phyloP scores from a whole-genome alignment of 2,113 vertebrate species.

The Meleagris gallopavo region DNA sequence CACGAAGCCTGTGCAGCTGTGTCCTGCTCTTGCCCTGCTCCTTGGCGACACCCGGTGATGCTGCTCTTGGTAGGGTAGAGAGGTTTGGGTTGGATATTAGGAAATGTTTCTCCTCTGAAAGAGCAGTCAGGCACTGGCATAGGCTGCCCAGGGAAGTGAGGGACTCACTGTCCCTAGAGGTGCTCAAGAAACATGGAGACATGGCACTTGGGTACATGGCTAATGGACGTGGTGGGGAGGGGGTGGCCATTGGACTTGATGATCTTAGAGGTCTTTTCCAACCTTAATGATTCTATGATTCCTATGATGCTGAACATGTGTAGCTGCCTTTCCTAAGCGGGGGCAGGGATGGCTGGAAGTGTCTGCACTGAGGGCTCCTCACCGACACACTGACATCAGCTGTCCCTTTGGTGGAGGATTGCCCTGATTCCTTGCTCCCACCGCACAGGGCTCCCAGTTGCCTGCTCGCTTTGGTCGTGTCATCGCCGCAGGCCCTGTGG shows the following conservation, averaged over 20 bases:
- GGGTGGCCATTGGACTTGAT: neutral
- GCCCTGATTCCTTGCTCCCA: neutral
- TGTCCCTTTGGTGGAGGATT: neutral
- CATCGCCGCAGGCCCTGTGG: neutral
- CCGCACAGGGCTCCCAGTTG: neutral
- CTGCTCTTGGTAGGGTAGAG: neutral
- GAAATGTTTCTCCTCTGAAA: neutral
- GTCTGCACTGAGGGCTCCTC: neutral
- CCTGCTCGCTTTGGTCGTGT: neutral
- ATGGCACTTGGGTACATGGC: neutral
- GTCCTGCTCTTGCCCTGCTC: neutral
- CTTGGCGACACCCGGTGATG: neutral
- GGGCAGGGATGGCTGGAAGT: neutral
- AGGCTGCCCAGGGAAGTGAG: neutral
- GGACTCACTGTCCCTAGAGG: neutral
- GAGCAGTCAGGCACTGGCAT: neutral
- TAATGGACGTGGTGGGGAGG: neutral
- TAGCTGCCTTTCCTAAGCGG: too few species aligned
- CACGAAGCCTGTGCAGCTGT: fast-evolving
- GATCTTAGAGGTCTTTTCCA: neutral
- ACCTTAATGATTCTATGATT: neutral
- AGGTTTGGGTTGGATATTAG: neutral
- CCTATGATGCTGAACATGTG: fast-evolving
- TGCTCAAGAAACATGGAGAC: neutral
- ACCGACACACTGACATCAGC: neutral